phyloP scores from a whole-genome alignment of 2,797 vertebrate species.

The Bradypus variegatus region DNA sequence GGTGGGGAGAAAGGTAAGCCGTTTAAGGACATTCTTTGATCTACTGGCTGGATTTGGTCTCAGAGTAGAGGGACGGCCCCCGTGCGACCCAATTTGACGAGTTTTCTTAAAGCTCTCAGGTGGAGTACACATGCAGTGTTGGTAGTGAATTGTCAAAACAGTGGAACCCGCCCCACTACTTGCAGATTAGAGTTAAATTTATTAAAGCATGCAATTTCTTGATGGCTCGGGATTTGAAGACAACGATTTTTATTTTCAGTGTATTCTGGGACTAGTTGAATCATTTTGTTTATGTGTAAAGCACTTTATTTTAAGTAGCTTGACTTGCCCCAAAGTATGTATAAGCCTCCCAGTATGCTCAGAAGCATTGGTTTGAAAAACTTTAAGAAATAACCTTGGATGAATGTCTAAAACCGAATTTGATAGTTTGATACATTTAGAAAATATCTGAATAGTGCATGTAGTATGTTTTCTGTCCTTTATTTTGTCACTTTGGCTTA shows the following conservation, averaged over 20 bases:
- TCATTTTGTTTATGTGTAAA: slow-evolving; percentile 20
- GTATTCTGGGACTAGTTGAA: background rate
- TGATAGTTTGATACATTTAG: background rate
- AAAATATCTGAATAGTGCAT: background rate
- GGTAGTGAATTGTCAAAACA: slow-evolving; percentile 8
- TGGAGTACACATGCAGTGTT: background rate
- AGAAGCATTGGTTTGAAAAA: background rate
- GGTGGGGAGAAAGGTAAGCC: background rate
- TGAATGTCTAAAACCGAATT: background rate
- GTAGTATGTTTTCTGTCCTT: background rate
- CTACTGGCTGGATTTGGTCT: background rate
- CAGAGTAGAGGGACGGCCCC: background rate
- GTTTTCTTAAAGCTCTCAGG: slow-evolving; percentile 43
- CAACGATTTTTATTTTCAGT: background rate
- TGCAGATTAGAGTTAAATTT: background rate
- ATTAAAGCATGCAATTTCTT: background rate
- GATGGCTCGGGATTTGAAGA: background rate
- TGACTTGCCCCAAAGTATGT: slow-evolving; percentile 9
- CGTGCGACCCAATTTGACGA: slow-evolving; percentile 15
- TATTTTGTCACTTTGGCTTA: background rate
- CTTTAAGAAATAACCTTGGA: background rate
- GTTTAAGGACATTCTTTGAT: background rate
- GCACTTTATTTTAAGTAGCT: slow-evolving; percentile 13
- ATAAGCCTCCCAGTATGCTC: background rate
- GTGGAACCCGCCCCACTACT: background rate